A percentile compares a stretch with the other conserved stretches of the same genome.
These are phyloP conservation scores for Malurus elegans DNA, from an alignment of 2,113 vertebrate species.

Conservation along the genomic window DNA sequence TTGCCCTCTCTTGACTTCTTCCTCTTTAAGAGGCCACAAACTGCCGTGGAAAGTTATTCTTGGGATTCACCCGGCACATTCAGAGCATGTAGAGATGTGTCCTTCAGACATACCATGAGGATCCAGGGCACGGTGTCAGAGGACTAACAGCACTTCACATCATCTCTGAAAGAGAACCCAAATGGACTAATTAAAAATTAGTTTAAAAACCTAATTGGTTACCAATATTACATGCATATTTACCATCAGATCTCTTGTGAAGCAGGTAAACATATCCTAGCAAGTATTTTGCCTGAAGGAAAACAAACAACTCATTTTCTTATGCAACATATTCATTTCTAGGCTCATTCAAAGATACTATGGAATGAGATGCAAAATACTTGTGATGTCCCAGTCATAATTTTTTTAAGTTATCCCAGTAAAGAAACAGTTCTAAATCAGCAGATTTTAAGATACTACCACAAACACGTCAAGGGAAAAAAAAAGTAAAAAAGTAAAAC, in stretches of 20 bases:
- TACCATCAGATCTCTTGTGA: background rate
- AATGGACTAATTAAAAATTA: background rate
- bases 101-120: slow-evolving; percentile 15
- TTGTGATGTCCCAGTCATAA: background rate
- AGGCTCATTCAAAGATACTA: background rate
- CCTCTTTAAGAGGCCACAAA: background rate
- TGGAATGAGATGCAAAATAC: fast-evolving
- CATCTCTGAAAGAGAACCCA: background rate
- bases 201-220: background rate
- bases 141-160: background rate
- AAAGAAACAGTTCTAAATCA: background rate
- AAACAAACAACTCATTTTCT: background rate
- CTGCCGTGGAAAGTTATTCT: background rate
- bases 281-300: background rate
- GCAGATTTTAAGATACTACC: background rate
- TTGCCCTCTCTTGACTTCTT: background rate
- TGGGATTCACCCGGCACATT: slow-evolving; percentile 24
- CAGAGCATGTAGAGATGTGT: background rate
- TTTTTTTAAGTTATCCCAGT: background rate
- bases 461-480: background rate
- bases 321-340: background rate
- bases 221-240: background rate
- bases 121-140: background rate
- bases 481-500: background rate
- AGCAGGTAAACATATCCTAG: background rate